Percentiles rank a stretch among this genome's conserved stretches.
Evolutionary conservation across 2,797 vertebrate genomes (phyloP).

Genomic region (Karalla daura): DNA sequence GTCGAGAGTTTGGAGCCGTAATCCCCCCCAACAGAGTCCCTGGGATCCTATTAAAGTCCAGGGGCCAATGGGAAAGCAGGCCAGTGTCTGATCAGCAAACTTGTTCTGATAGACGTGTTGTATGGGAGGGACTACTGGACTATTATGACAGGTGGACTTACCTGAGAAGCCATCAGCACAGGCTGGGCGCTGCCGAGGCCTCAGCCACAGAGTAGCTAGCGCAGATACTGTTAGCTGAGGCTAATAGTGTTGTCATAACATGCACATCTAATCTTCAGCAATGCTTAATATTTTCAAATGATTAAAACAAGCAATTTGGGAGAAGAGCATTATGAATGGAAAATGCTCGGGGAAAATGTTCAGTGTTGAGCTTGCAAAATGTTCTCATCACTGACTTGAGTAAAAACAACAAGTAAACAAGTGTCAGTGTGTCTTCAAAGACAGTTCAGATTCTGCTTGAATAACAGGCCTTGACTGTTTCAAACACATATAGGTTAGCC

Average conservation of each 20-base stretch:
- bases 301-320: no score
- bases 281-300: no score
- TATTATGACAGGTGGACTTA: slow-evolving; percentile 57
- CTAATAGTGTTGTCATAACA: neutral
- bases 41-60: slow-evolving; percentile 85
- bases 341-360: neutral
- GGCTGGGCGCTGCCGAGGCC: neutral
- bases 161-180: slow-evolving; percentile 33
- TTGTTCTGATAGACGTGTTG: slow-evolving; percentile 69
- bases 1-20: slow-evolving; percentile 78
- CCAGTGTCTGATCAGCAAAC: slow-evolving; percentile 85
- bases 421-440: no score
- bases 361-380: neutral
- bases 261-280: neutral
- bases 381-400: neutral
- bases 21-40: slow-evolving; percentile 75
- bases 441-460: no score
- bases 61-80: slow-evolving; percentile 85
- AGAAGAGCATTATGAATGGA: no score
- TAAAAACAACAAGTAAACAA: neutral
- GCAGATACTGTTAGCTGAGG: neutral
- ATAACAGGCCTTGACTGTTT: no score
- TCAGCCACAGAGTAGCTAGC: slow-evolving; percentile 12
- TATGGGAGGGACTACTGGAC: slow-evolving; percentile 47
- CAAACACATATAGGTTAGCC: no score